Percentiles rank a stretch among this genome's conserved stretches.
Conservation (phyloP, 2,888 invertebrate species). For the Zele albiditarsus region DNA sequence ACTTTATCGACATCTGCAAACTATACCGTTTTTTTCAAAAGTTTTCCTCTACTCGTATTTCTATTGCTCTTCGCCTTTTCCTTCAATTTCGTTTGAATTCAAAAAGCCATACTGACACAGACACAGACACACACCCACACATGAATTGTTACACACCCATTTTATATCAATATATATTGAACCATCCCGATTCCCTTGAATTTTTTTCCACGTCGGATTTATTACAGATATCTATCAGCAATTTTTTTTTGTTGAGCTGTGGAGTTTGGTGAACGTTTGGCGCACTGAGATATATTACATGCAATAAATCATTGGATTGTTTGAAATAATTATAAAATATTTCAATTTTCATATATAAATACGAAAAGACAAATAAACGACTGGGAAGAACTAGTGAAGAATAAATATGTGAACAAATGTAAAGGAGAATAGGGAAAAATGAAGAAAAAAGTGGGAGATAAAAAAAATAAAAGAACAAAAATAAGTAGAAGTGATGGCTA, state of each 20-base stretch:
- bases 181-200: background rate
- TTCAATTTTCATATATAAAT: too few species aligned
- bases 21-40: background rate
- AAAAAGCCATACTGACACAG: background rate
- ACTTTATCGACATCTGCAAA: background rate
- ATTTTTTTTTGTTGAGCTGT: background rate
- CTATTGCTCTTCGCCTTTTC: background rate
- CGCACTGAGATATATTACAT: background rate
- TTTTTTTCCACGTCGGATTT: background rate
- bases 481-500: background rate
- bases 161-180: background rate
- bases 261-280: background rate
- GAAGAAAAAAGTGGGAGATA: background rate
- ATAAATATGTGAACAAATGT: background rate
- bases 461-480: background rate
- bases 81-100: background rate
- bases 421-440: background rate
- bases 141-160: background rate
- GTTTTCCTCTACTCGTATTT: background rate
- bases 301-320: too few species aligned
- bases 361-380: too few species aligned
- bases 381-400: too few species aligned
- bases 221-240: background rate
- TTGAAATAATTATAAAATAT: too few species aligned
- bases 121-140: too few species aligned